Conservation (phyloP, 2,888 invertebrate species). For the Catocala nupta region DNA sequence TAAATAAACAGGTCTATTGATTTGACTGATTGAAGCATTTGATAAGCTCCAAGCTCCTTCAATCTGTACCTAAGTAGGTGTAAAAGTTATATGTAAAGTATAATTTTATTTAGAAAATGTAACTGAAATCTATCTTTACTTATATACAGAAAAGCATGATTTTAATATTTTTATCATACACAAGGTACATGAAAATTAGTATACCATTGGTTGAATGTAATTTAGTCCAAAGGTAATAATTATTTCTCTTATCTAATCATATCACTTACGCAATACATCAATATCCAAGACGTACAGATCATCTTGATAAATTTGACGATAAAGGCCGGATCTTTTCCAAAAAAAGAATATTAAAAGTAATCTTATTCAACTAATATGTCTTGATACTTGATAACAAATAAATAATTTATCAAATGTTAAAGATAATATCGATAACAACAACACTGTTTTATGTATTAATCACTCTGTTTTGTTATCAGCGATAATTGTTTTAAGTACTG, state of each 20-base stretch:
- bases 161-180: too few relatives aligned
- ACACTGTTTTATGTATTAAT: background rate
- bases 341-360: background rate
- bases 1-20: too few relatives aligned
- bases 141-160: too few relatives aligned
- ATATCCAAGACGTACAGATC: constrained; percentile 18
- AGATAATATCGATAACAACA: background rate
- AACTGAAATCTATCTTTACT: too few relatives aligned
- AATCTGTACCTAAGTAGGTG: too few relatives aligned
- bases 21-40: too few relatives aligned
- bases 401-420: constrained; percentile 7
- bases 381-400: background rate
- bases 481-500: background rate
- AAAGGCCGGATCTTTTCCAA: background rate
- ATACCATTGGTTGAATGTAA: too few relatives aligned
- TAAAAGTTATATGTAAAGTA: too few relatives aligned
- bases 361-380: constrained; percentile 2
- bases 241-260: background rate
- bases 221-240: too few relatives aligned
- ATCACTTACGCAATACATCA: constrained; percentile 14
- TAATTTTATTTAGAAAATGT: too few relatives aligned
- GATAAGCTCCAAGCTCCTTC: too few relatives aligned
- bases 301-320: constrained; percentile 17
- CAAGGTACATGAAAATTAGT: too few relatives aligned
- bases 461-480: background rate